Evolutionary conservation across 2,888 invertebrate species (phyloP).

Genomic region (Agelastica alni): DNA sequence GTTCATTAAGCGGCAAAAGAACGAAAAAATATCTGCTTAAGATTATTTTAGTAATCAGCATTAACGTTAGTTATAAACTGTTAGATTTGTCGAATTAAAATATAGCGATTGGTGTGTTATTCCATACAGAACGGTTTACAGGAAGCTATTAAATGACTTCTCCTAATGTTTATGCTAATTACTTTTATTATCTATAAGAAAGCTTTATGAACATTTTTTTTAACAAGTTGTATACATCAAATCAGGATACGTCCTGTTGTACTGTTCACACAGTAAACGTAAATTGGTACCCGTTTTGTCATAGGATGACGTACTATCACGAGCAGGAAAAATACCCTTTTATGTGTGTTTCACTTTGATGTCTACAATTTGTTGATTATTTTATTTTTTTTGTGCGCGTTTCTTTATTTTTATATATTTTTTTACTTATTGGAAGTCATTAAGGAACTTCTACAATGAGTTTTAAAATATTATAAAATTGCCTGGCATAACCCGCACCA

Average conservation of each 20-base stretch:
- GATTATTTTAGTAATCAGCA: too few species aligned
- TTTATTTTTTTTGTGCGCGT: constrained; percentile 3
- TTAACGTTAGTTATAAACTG: too few species aligned
- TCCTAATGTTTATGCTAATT: too few species aligned
- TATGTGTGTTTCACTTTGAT: constrained; percentile 20
- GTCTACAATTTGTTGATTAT: constrained; percentile 28
- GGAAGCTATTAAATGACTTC: too few species aligned
- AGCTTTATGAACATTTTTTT: constrained; percentile 6
- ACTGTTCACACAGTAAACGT: constrained; percentile 5
- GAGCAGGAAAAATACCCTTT: constrained; percentile 30
- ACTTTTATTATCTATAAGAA: not conserved
- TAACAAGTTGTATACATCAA: constrained; percentile 31
- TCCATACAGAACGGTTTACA: too few species aligned
- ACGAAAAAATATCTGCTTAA: too few species aligned
- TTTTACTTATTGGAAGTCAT: not conserved
- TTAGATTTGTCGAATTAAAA: too few species aligned
- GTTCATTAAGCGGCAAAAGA: too few species aligned
- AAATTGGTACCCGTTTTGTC: constrained; percentile 16
- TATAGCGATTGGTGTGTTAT: too few species aligned
- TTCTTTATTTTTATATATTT: not conserved
- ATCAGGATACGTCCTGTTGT: constrained; percentile 10
- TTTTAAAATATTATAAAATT: not conserved
- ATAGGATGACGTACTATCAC: constrained; percentile 1
- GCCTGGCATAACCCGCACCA: not conserved
- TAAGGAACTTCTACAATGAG: not conserved